Base-by-base conservation (phyloP, 92 coral and sea anemone genomes). In the Bergia sp. region DNA sequence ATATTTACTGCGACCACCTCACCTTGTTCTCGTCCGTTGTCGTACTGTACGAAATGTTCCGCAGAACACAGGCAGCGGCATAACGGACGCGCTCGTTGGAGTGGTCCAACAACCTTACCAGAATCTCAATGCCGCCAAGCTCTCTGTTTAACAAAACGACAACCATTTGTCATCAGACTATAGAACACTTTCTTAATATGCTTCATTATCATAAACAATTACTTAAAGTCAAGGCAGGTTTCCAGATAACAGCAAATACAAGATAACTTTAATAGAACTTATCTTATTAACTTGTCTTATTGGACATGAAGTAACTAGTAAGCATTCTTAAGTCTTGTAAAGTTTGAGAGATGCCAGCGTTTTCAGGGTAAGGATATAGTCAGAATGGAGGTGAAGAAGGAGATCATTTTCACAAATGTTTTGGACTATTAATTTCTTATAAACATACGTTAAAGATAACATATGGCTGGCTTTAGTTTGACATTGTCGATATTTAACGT, bases 61-160 rank as follows among this genome's bases (percentile, higher is more conserved):
- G 92, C 69, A 97, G 82, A 12, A 96, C 93, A 88, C 96, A 95
- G 38, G 97, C 94, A 10, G 99, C 98, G 5, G 96, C 98, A 45
- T 92, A 91, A 47, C 98, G 93, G 4, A 97, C 93, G 15, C 93
- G 92, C 85, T 94, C 96, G 75, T 94, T 90, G 23, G 92, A 87
- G 75, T 95, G 96, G 16, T 89, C 91, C 90, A 97, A 53, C 75
- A 97, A 74, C 18, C 95, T 81, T 1, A 97, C 94, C 45, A 96
- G 91, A 12, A 95, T 93, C 15, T 93, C 96, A 76, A 97, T 96
- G 0, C 99, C 99, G 76, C 95, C 94, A 29, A 97, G 91, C 69
- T 92, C 92, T 86, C 99, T 97, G 89, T 39, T 73, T 36, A 76
- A 75, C 45, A 76, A 72, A 77, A 11, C 7, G n/a, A 80, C 1